A percentile compares a stretch with the other conserved stretches of the same genome.
These are phyloP conservation scores for Didymodactylos carnosus DNA, from an alignment of 2,888 invertebrate species.

Conservation along the genomic window DNA sequence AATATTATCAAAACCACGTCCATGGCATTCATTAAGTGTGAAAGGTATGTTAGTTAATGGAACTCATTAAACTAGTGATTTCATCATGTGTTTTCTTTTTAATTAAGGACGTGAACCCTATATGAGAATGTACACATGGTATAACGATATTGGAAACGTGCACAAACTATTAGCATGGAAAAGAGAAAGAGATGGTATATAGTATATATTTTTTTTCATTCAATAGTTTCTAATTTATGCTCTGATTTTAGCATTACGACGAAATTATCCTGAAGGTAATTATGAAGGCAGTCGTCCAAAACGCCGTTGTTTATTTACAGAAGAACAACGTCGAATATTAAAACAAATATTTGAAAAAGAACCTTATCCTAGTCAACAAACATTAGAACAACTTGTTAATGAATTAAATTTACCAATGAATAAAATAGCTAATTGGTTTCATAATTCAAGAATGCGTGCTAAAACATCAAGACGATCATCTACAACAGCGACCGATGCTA, in stretches of 20 bases:
- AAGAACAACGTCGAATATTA: conserved; percentile 90
- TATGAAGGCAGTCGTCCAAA: too few species aligned
- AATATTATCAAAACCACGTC: conserved; percentile 88
- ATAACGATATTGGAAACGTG: conserved; percentile 79
- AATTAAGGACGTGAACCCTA: conserved; percentile 54
- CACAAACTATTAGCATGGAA: conserved; percentile 52
- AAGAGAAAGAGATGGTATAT: background rate
- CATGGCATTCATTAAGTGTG: conserved; percentile 99
- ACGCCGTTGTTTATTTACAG: conserved; percentile 70
- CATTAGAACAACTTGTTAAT: conserved; percentile 77
- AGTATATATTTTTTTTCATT: background rate
- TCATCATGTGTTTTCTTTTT: too few species aligned
- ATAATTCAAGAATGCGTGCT: conserved; percentile 57
- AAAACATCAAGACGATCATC: background rate
- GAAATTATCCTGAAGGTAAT: too few species aligned
- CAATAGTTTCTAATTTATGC: background rate
- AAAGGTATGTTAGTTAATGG: too few species aligned
- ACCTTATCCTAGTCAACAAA: conserved; percentile 85
- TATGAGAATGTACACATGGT: conserved; percentile 85
- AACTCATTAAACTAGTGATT: too few species aligned
- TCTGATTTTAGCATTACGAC: background rate
- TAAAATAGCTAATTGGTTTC: conserved; percentile 99
- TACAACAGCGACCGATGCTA: background rate
- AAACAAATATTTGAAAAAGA: conserved; percentile 79
- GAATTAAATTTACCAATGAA: conserved; percentile 74